A percentile compares a stretch with the other conserved stretches of the same genome.
phyloP scores from a whole-genome alignment of 2,888 invertebrate genomes.

The Melieria picta region DNA sequence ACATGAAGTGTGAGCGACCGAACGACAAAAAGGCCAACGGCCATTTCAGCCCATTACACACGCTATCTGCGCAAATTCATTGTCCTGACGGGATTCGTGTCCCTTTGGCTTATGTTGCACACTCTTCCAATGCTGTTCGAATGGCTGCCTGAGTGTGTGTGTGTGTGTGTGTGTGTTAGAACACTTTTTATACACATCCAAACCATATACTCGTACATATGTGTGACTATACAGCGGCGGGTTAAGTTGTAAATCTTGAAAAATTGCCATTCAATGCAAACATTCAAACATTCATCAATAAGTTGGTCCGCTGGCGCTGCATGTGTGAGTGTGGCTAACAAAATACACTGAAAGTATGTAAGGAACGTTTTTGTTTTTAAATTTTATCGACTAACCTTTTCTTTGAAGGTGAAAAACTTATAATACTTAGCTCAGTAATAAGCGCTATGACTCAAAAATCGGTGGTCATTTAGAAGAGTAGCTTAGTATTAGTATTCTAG shows the following conservation, averaged over 20 bases:
- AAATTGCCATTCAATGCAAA: constrained; percentile 58
- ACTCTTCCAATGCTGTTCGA: neutral
- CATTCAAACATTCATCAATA: constrained; percentile 50
- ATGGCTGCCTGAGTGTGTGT: neutral
- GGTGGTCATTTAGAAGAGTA: no score
- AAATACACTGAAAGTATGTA: neutral
- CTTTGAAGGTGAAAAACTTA: no score
- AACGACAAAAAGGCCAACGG: constrained; percentile 42
- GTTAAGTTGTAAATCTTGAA: constrained; percentile 58
- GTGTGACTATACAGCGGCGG: constrained; percentile 29
- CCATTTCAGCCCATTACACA: constrained; percentile 50
- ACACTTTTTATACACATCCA: neutral
- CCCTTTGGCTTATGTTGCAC: neutral
- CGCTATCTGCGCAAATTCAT: constrained; percentile 37
- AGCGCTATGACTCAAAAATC: no score
- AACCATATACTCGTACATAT: neutral
- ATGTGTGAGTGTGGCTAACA: neutral
- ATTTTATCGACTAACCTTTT: no score
- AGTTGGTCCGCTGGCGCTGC: constrained; percentile 1
- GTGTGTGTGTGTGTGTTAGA: neutral
- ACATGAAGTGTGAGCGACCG: no score
- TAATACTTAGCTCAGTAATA: no score
- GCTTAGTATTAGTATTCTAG: no score
- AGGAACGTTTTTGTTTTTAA: no score
- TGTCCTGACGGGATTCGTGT: constrained; percentile 31